Conservation (phyloP, 2,888 invertebrate genomes). For the Molorchus minor region DNA sequence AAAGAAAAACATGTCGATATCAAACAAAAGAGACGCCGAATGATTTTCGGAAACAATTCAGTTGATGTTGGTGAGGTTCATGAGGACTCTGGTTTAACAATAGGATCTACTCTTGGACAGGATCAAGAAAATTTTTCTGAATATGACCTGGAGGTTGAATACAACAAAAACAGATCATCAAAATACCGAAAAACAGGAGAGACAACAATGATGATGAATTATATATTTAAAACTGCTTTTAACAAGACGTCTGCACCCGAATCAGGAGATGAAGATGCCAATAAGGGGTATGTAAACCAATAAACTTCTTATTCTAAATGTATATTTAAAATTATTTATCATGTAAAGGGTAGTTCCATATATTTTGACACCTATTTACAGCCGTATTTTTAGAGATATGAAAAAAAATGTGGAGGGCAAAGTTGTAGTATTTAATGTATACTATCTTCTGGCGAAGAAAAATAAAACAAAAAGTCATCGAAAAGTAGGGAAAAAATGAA, state of each 20-base stretch:
- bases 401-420: too few relatives aligned
- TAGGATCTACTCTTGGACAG: background rate
- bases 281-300: background rate
- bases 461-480: too few relatives aligned
- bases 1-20: background rate
- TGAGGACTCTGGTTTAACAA: background rate
- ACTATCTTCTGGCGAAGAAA: too few relatives aligned
- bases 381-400: too few relatives aligned
- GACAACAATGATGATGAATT: constrained; percentile 41
- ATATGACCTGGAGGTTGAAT: background rate
- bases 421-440: too few relatives aligned
- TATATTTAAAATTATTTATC: too few relatives aligned
- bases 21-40: constrained; percentile 8
- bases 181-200: constrained; percentile 42
- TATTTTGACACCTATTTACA: too few relatives aligned
- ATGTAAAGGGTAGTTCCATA: too few relatives aligned
- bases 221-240: constrained; percentile 35
- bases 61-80: background rate
- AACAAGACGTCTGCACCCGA: constrained; percentile 1
- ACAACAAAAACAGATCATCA: constrained; percentile 19
- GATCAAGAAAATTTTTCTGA: background rate
- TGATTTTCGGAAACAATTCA: background rate
- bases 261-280: background rate
- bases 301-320: too few relatives aligned
- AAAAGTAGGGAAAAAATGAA: too few relatives aligned